Evolutionary conservation across 2,888 invertebrate genomes (phyloP).

Genomic region (Nymphalis urticae): DNA sequence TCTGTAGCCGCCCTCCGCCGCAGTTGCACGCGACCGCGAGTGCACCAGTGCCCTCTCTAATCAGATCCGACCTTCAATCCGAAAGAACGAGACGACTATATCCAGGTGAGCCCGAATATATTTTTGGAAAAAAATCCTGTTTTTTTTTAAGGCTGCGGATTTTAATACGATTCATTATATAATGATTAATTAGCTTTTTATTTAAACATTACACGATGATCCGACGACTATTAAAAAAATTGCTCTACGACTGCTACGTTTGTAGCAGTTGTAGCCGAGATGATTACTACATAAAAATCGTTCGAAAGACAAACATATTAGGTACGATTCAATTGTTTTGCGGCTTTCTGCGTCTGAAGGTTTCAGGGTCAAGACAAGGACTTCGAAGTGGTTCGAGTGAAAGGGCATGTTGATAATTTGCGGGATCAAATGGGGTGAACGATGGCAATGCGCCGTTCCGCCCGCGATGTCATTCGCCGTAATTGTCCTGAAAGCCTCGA

Average conservation of each 20-base stretch:
- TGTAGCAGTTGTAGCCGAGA: constrained; percentile 38
- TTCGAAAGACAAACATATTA: constrained; percentile 1
- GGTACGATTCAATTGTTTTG: constrained; percentile 6
- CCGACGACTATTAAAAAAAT: constrained; percentile 4
- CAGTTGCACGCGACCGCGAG: constrained; percentile 64
- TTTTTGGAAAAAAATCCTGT: constrained; percentile 33
- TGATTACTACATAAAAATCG: constrained; percentile 10
- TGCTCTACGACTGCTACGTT: constrained; percentile 39
- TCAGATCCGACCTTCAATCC: constrained; percentile 76
- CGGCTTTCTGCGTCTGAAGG: constrained; percentile 13
- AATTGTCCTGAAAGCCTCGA: constrained; percentile 63
- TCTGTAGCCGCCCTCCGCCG: constrained; percentile 67
- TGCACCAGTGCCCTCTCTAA: constrained; percentile 59
- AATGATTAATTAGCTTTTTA: constrained; percentile 29
- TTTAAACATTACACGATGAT: background rate
- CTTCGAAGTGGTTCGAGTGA: constrained; percentile 38
- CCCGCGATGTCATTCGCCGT: constrained; percentile 57
- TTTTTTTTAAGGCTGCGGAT: constrained; percentile 19
- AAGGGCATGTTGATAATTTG: constrained; percentile 43
- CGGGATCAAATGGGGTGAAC: constrained; percentile 42
- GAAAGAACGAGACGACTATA: constrained; percentile 77
- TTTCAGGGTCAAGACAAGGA: constrained; percentile 75
- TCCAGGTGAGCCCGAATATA: constrained; percentile 64
- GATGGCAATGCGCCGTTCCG: constrained; percentile 46
- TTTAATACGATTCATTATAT: constrained; percentile 27